Percentiles rank a stretch among this genome's conserved stretches.
Evolutionary conservation across 1,140 invertebrate genomes (phyloP).

Genomic region (Hormaphis cornu): DNA sequence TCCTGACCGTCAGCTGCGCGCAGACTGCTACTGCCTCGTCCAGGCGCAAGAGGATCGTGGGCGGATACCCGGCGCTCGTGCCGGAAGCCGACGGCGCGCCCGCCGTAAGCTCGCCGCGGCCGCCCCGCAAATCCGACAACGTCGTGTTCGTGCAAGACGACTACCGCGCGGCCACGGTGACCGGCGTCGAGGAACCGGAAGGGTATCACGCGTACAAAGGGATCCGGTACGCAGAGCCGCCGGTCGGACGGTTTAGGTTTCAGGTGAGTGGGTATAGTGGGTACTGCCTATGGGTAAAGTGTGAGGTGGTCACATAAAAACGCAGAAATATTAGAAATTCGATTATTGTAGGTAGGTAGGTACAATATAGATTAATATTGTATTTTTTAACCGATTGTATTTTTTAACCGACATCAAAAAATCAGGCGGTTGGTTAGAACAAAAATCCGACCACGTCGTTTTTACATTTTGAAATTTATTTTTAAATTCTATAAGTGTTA

Average conservation of each 20-base stretch:
- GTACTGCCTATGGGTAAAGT: too few relatives aligned
- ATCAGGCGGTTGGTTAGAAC: too few relatives aligned
- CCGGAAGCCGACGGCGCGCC: conserved; percentile 6
- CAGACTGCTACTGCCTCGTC: too few relatives aligned
- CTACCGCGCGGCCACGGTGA: conserved; percentile 31
- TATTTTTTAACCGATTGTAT: too few relatives aligned
- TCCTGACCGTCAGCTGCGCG: not conserved
- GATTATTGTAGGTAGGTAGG: too few relatives aligned
- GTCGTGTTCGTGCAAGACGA: conserved; percentile 34
- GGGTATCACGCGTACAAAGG: conserved; percentile 55
- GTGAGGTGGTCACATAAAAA: too few relatives aligned
- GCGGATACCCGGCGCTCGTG: conserved; percentile 33
- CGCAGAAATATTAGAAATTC: too few relatives aligned
- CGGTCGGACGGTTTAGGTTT: conserved; percentile 55
- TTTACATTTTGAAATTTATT: too few relatives aligned
- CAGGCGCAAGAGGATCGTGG: conserved; percentile 34
- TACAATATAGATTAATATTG: too few relatives aligned
- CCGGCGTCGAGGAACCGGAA: conserved; percentile 34
- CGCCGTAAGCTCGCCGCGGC: not conserved
- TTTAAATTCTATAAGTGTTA: too few relatives aligned
- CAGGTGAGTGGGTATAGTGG: conserved; percentile 49
- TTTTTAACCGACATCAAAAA: too few relatives aligned
- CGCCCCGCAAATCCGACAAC: not conserved
- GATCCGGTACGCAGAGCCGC: conserved; percentile 62
- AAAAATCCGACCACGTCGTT: too few relatives aligned